These are phyloP conservation scores for Spodoptera exigua DNA, from an alignment of 2,888 invertebrate genomes.

Conservation along the genomic window DNA sequence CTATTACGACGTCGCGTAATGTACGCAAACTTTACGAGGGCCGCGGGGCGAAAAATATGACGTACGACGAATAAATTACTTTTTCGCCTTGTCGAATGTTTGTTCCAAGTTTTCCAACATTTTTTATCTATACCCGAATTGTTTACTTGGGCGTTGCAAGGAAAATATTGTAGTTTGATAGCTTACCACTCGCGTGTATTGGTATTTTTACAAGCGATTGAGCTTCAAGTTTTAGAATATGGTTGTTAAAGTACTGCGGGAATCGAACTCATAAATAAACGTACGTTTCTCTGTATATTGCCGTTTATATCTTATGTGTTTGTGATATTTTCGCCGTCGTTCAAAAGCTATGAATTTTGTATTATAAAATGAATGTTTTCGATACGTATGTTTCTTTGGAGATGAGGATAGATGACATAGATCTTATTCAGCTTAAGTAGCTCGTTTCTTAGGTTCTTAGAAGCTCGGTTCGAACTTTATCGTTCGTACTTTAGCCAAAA, in stretches of 20 bases:
- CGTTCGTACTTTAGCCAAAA: too few species aligned
- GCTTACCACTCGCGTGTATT: conserved; percentile 68
- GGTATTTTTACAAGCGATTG: conserved; percentile 43
- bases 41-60: conserved; percentile 68
- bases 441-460: too few species aligned
- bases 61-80: conserved; percentile 77
- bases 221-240: conserved; percentile 13
- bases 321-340: too few species aligned
- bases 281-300: background rate
- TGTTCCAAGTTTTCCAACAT: conserved; percentile 55
- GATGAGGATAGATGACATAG: too few species aligned
- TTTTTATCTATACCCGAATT: conserved; percentile 66
- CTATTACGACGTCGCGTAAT: conserved; percentile 56
- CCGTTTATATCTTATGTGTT: too few species aligned
- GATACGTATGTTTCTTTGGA: too few species aligned
- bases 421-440: too few species aligned
- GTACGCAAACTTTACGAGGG: conserved; percentile 62
- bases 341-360: too few species aligned
- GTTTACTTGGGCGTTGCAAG: conserved; percentile 63
- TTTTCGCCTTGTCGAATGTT: conserved; percentile 69
- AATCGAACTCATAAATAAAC: conserved; percentile 4
- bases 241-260: conserved; percentile 2
- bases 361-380: too few species aligned
- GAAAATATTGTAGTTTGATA: conserved; percentile 72
- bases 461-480: too few species aligned